A percentile compares a stretch with the other conserved stretches of the same genome.
Evolutionary conservation across 2,113 vertebrate genomes (phyloP).

Genomic region (Cyrtonyx montezumae): DNA sequence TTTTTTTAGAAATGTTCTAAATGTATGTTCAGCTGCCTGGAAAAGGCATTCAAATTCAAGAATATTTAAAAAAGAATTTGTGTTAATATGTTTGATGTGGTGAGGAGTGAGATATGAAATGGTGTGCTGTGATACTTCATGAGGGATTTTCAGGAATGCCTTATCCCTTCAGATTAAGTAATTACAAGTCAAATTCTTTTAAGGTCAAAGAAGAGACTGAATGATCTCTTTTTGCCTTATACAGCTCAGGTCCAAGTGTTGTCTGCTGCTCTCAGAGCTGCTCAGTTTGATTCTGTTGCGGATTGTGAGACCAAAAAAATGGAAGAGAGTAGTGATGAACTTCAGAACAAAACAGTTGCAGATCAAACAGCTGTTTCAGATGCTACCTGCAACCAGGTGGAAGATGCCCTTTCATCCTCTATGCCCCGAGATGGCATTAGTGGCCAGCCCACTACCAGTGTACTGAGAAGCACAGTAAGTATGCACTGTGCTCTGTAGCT

Average conservation of each 20-base stretch:
- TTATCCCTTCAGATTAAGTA: neutral
- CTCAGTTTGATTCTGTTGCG: constrained; percentile 79
- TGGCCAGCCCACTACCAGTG: neutral
- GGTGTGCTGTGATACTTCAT: neutral
- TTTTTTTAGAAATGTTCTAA: neutral
- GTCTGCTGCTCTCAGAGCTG: constrained; percentile 85
- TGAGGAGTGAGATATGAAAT: neutral
- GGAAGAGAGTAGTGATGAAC: neutral
- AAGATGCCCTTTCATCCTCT: neutral
- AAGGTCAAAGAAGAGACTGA: neutral
- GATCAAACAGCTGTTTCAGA: neutral
- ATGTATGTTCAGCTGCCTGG: neutral
- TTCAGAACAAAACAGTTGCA: neutral
- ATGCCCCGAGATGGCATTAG: neutral
- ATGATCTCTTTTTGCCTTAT: neutral
- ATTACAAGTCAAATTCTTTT: neutral
- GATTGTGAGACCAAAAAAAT: constrained; percentile 25
- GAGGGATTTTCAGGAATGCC: neutral
- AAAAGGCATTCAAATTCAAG: neutral
- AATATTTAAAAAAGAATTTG: neutral
- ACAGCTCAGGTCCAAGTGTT: constrained; percentile 89
- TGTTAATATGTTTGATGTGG: neutral
- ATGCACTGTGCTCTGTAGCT: neutral
- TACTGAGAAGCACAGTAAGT: constrained; percentile 63
- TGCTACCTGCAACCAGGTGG: neutral